phyloP scores from a whole-genome alignment of 2,888 invertebrate species.

The Hirtodrosophila cameraria region DNA sequence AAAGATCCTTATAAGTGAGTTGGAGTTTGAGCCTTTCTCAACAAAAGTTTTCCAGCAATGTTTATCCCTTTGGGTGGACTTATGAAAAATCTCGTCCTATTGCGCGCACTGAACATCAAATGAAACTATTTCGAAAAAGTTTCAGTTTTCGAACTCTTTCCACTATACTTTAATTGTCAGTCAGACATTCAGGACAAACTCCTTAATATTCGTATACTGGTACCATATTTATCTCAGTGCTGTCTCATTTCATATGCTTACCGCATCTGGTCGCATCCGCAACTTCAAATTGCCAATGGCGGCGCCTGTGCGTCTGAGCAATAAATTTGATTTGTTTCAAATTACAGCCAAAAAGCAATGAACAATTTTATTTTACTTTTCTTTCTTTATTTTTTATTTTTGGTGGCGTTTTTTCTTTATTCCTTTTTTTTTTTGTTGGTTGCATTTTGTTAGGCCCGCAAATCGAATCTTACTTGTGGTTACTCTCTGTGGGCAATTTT shows the following conservation, averaged over 20 bases:
- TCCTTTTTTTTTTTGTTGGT: slow-evolving; percentile 26
- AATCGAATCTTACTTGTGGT: slow-evolving; percentile 77
- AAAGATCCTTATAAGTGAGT: too few species aligned
- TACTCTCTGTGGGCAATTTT: slow-evolving; percentile 79
- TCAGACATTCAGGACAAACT: too few species aligned
- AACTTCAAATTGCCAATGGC: slow-evolving; percentile 75
- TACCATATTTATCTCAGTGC: slow-evolving; percentile 10
- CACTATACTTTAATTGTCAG: too few species aligned
- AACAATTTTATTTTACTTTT: slow-evolving; percentile 59
- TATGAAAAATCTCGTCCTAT: too few species aligned
- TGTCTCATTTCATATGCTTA: slow-evolving; percentile 74
- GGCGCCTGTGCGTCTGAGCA: slow-evolving; percentile 78
- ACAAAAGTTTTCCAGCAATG: too few species aligned
- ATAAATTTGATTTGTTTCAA: slow-evolving; percentile 81
- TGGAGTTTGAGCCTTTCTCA: too few species aligned
- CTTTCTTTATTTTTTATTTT: slow-evolving; percentile 12
- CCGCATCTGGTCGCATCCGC: slow-evolving; percentile 75
- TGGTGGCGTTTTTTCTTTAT: slow-evolving; percentile 6
- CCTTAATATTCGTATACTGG: too few species aligned
- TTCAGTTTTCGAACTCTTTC: too few species aligned
- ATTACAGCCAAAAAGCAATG: slow-evolving; percentile 76
- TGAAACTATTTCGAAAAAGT: too few species aligned
- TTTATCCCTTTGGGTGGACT: too few species aligned
- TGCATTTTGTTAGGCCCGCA: slow-evolving; percentile 73
- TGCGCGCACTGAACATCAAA: too few species aligned